A percentile compares a stretch with the other conserved stretches of the same genome.
Evolutionary conservation across 2,888 invertebrate species (phyloP).

Genomic region (Athalia cordata): DNA sequence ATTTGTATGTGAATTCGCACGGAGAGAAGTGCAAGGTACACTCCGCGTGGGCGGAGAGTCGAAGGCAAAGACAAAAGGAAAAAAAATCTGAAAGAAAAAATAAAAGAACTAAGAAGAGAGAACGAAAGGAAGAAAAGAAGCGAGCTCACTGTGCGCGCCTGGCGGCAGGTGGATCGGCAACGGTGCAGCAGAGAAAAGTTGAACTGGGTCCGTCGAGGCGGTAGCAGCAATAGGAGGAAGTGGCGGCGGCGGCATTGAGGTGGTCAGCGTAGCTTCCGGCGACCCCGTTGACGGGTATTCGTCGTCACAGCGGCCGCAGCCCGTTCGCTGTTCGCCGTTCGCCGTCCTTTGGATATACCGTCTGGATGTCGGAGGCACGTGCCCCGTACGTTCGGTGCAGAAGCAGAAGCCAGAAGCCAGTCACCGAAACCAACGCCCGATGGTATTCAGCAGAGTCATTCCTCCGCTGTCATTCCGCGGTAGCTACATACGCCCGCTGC

Average conservation of each 20-base stretch:
- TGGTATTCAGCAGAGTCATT: conserved; percentile 56
- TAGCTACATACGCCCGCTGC: conserved; percentile 43
- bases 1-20: no score
- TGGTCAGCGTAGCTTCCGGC: conserved; percentile 71
- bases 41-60: no score
- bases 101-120: conserved; percentile 50
- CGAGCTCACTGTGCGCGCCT: background rate
- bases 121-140: conserved; percentile 49
- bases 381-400: background rate
- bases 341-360: background rate
- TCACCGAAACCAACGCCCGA: conserved; percentile 42
- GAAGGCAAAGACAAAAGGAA: no score
- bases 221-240: conserved; percentile 61
- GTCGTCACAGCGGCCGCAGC: conserved; percentile 19
- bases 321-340: conserved; percentile 23
- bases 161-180: conserved; percentile 51
- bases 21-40: no score
- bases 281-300: conserved; percentile 57
- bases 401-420: conserved; percentile 2
- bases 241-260: conserved; percentile 60
- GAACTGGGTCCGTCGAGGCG: conserved; percentile 48
- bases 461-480: conserved; percentile 54
- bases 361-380: conserved; percentile 23
- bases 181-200: conserved; percentile 58
- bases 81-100: no score